Percentiles rank a stretch among this genome's conserved stretches.
phyloP scores from a whole-genome alignment of 2,888 invertebrate species.

The Neoascia interrupta region DNA sequence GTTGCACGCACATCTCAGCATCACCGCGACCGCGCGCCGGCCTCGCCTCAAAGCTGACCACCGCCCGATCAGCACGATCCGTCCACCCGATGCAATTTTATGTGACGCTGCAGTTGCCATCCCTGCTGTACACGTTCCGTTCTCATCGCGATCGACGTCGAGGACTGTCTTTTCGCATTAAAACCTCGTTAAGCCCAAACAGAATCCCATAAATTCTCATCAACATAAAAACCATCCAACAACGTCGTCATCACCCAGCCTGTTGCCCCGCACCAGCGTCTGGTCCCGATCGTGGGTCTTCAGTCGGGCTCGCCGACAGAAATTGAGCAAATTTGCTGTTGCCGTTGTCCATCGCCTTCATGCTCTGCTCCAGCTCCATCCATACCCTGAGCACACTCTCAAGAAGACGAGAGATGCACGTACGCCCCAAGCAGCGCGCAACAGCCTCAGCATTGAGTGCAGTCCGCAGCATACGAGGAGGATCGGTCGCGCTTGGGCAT shows the following conservation, averaged over 20 bases:
- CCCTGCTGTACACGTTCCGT: too few species aligned
- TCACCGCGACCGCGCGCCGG: too few species aligned
- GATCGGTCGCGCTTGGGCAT: constrained; percentile 64
- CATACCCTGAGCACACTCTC: too few species aligned
- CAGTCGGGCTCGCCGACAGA: constrained; percentile 48
- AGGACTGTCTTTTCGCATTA: constrained; percentile 59
- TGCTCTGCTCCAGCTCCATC: background rate
- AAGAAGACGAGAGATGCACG: too few species aligned
- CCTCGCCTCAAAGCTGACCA: too few species aligned
- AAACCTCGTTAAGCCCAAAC: constrained; percentile 69
- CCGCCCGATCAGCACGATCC: too few species aligned
- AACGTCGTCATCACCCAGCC: constrained; percentile 26
- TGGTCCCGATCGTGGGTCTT: background rate
- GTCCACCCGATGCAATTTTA: constrained; percentile 39
- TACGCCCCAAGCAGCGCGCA: too few species aligned
- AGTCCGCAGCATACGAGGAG: too few species aligned
- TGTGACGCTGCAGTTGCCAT: too few species aligned
- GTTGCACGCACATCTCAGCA: constrained; percentile 64
- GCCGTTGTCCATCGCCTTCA: constrained; percentile 33
- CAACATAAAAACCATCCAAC: constrained; percentile 63
- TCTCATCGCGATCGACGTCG: constrained; percentile 27
- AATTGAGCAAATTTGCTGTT: constrained; percentile 55
- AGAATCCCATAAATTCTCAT: constrained; percentile 69
- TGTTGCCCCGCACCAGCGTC: background rate
- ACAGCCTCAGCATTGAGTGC: too few species aligned